Conservation (phyloP, 2,797 vertebrate species). For the Cynodonichthys magdalenae region DNA sequence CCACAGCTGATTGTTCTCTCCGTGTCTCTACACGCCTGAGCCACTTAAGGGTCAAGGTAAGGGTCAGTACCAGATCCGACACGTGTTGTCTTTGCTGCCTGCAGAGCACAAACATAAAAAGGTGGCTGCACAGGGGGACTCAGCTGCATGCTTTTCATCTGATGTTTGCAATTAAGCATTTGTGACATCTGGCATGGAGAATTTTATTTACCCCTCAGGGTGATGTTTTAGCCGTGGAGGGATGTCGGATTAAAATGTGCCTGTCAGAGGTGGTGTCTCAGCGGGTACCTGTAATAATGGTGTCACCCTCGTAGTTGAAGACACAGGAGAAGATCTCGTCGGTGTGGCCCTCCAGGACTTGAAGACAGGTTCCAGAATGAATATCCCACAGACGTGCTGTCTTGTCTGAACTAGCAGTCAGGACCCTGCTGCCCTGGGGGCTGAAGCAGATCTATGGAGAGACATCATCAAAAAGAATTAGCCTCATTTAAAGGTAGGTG, state of each 20-base stretch:
- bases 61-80: slow-evolving; percentile 90
- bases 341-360: slow-evolving; percentile 88
- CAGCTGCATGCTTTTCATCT: slow-evolving; percentile 35
- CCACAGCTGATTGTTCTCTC: background rate
- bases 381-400: slow-evolving; percentile 92
- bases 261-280: slow-evolving; percentile 15
- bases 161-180: slow-evolving; percentile 48
- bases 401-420: slow-evolving; percentile 92
- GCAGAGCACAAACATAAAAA: slow-evolving; percentile 55
- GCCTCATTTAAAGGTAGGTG: slow-evolving; percentile 9
- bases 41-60: background rate
- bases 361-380: slow-evolving; percentile 87
- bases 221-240: slow-evolving; percentile 7
- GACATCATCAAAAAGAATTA: background rate
- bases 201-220: slow-evolving; percentile 14
- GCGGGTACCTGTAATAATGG: slow-evolving; percentile 91
- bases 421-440: slow-evolving; percentile 87
- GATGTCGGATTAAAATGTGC: slow-evolving; percentile 10
- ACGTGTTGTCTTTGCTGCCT: slow-evolving; percentile 97
- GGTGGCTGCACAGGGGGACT: slow-evolving; percentile 45
- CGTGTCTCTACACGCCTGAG: background rate
- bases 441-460: slow-evolving; percentile 90
- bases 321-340: slow-evolving; percentile 95
- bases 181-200: slow-evolving; percentile 10
- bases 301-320: slow-evolving; percentile 94